These are phyloP conservation scores for Micropoecilia bifurca DNA, from an alignment of 2,797 vertebrate genomes.

Conservation along the genomic window DNA sequence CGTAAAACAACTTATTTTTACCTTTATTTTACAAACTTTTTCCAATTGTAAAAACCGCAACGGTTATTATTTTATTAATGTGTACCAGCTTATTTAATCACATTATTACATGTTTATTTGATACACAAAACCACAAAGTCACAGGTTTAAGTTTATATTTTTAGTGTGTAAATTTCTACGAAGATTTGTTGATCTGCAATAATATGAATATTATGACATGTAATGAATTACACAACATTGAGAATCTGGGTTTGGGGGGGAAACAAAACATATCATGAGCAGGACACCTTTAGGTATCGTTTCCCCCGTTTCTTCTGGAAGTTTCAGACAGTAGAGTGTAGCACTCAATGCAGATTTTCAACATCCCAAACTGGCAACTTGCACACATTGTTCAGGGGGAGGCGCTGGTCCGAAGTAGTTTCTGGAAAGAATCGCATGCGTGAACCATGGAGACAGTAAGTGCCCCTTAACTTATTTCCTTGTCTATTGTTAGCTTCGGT, in stretches of 20 bases:
- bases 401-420: constrained; percentile 80
- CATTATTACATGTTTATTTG: background rate
- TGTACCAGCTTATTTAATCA: background rate
- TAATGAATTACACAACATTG: background rate
- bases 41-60: background rate
- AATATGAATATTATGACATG: background rate
- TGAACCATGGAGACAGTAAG: constrained; percentile 86
- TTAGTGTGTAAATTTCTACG: background rate
- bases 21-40: background rate
- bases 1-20: background rate
- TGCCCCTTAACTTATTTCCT: constrained; percentile 36
- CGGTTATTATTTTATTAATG: background rate
- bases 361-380: constrained; percentile 67
- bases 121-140: background rate
- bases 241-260: background rate
- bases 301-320: constrained; percentile 40
- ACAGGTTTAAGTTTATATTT: background rate
- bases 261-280: background rate
- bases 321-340: constrained; percentile 18
- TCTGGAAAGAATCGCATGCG: constrained; percentile 86
- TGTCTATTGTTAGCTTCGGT: background rate
- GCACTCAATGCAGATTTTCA: constrained; percentile 21
- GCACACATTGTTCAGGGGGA: constrained; percentile 58
- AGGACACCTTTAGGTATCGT: background rate
- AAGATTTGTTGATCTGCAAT: background rate